Evolutionary conservation across 1,140 invertebrate genomes (phyloP).

Genomic region (Dendrolimus kikuchii): DNA sequence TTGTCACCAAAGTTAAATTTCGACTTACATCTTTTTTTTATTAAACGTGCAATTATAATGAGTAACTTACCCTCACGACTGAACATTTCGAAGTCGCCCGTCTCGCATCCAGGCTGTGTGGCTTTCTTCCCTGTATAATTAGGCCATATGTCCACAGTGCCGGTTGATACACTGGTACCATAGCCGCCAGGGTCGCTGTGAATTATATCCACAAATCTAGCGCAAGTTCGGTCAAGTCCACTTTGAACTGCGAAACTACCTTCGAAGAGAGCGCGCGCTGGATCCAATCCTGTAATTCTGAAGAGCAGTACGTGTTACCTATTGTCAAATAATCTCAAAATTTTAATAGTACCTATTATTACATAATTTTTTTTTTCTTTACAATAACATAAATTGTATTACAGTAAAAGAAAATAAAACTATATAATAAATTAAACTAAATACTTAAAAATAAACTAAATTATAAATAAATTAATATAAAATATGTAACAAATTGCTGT

Average conservation of each 20-base stretch:
- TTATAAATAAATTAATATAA: too few species aligned
- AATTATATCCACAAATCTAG: conserved; percentile 72
- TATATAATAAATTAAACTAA: too few species aligned
- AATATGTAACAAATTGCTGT: too few species aligned
- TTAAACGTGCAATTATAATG: not conserved
- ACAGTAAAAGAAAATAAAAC: too few species aligned
- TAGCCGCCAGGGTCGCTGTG: conserved; percentile 69
- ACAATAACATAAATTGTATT: too few species aligned
- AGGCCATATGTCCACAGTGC: conserved; percentile 77
- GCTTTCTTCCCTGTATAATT: conserved; percentile 70
- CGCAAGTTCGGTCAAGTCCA: conserved; percentile 55
- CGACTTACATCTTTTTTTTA: too few species aligned
- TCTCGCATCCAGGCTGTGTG: conserved; percentile 78
- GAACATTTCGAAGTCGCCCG: conserved; percentile 36
- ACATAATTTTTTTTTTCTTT: too few species aligned
- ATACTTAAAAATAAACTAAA: too few species aligned
- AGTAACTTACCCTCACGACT: conserved; percentile 36
- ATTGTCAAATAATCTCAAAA: too few species aligned
- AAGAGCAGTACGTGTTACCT: conserved; percentile 6
- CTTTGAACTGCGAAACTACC: conserved; percentile 29
- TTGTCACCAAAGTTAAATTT: too few species aligned
- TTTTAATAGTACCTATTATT: too few species aligned
- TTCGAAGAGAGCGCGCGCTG: conserved; percentile 58
- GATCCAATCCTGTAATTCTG: conserved; percentile 71
- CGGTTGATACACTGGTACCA: conserved; percentile 66